Evolutionary conservation across 1,140 invertebrate species (phyloP), one percentile per base, ranked within the genome.

Genomic region (Zaprionus nigranus): DNA sequence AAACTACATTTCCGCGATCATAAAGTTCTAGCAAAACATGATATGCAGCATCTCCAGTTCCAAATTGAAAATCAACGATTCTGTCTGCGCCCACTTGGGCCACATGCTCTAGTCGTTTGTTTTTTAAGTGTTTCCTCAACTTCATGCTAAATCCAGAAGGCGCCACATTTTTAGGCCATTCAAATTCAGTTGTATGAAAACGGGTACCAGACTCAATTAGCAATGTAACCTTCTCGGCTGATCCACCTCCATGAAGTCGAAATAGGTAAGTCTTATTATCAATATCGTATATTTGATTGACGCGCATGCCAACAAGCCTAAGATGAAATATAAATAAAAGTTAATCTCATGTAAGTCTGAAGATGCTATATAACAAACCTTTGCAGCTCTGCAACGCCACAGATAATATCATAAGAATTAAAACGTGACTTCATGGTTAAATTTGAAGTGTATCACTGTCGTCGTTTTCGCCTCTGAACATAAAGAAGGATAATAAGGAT

Each of bases 71-170:
- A 93, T 98, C 96, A 34, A 99, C 94, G 62, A 99, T 96, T 93
- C 98, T 94, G 93, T 99, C 98, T 15, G 95, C 94, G 6, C 98
- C 98, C 15, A 99, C 81, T 93, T 98, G 98, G n/a, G 91, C 93
- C 1, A 99, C 93, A 54, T 93, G 95, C 94, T 99, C 98, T 5
- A 99, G 92, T 46, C 99, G 95, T 93, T 99, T 99, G 92, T 99
- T 99, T 88, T 97, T 98, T 26, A 99, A 94, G 93, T 99, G 99
- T 94, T 99, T 99, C 67, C 99, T 94, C 91, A 99, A 93, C 96
- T 99, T 99, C 98, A 99, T 99, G 65, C 97, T 97, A 92, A 99
- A 99, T 2, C 98, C 97, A 15, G 98, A 99, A 2, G 98, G 98
- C 22, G 97, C 96, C 54, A 96, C 95, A 95, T 98, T 98, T 94